Conservation (phyloP, 2,888 invertebrate genomes). For the Andricus quercusramuli region DNA sequence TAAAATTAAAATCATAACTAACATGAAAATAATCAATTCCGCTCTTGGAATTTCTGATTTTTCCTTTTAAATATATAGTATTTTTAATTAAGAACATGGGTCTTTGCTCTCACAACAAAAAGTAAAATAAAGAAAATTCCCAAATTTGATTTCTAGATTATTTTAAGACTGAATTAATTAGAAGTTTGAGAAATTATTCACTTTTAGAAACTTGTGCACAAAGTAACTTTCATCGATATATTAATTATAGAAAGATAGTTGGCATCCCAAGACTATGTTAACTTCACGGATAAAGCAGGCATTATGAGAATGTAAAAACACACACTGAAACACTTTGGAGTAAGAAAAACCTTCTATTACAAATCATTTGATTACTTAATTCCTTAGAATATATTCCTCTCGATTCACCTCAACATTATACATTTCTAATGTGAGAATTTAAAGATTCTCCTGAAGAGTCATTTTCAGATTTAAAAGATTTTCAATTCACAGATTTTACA, state of each 20-base stretch:
- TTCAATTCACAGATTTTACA: too few relatives aligned
- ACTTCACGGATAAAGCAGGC: constrained; percentile 19
- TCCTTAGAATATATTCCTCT: constrained; percentile 11
- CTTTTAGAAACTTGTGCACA: neutral
- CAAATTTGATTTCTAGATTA: too few relatives aligned
- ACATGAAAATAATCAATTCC: too few relatives aligned
- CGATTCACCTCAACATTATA: neutral
- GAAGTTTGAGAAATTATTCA: neutral
- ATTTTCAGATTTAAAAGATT: too few relatives aligned
- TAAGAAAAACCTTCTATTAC: neutral
- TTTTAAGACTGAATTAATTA: neutral
- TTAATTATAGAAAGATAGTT: constrained; percentile 25
- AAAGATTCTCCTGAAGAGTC: neutral
- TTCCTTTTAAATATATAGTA: too few relatives aligned
- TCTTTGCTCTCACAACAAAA: too few relatives aligned
- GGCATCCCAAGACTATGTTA: constrained; percentile 16
- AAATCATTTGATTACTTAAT: constrained; percentile 30
- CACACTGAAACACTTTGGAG: constrained; percentile 1
- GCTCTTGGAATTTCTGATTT: too few relatives aligned
- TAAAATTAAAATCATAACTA: neutral
- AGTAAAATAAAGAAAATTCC: too few relatives aligned
- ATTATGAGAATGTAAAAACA: constrained; percentile 3
- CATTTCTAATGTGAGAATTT: neutral
- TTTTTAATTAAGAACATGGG: too few relatives aligned
- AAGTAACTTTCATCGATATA: neutral